Conservation (phyloP, 2,797 vertebrate genomes). For the Labeo calbasu region DNA sequence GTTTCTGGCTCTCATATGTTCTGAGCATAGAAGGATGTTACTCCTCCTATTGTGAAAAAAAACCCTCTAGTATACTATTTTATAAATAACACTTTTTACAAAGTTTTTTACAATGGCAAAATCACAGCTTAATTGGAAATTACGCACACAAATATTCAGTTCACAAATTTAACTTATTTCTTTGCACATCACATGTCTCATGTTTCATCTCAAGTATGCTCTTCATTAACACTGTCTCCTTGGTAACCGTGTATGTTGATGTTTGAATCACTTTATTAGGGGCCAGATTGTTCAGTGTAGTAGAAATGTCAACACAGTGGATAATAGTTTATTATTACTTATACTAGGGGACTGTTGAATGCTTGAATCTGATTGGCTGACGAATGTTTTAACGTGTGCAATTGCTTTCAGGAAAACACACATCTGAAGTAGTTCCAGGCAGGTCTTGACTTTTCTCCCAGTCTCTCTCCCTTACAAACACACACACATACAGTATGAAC, state of each 20-base stretch:
- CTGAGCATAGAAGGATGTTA: background rate
- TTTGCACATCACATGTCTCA: background rate
- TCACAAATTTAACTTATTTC: background rate
- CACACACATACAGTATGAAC: no score
- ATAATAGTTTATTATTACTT: no score
- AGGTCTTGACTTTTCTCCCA: no score
- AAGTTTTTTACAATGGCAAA: background rate
- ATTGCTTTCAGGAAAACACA: no score
- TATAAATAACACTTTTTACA: background rate
- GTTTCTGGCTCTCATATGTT: background rate
- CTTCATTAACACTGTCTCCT: background rate
- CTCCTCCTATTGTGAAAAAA: background rate
- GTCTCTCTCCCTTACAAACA: no score
- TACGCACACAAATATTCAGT: background rate
- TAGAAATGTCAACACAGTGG: background rate
- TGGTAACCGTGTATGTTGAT: background rate
- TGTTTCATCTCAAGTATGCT: background rate
- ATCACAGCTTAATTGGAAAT: background rate
- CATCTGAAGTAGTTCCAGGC: no score
- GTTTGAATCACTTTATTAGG: background rate
- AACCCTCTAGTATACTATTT: background rate
- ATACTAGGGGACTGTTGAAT: no score
- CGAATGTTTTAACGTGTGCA: no score
- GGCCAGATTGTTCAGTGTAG: background rate
- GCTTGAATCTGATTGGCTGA: no score